Base-by-base conservation (phyloP, 2,113 vertebrate genomes). In the Camelus dromedarius region DNA sequence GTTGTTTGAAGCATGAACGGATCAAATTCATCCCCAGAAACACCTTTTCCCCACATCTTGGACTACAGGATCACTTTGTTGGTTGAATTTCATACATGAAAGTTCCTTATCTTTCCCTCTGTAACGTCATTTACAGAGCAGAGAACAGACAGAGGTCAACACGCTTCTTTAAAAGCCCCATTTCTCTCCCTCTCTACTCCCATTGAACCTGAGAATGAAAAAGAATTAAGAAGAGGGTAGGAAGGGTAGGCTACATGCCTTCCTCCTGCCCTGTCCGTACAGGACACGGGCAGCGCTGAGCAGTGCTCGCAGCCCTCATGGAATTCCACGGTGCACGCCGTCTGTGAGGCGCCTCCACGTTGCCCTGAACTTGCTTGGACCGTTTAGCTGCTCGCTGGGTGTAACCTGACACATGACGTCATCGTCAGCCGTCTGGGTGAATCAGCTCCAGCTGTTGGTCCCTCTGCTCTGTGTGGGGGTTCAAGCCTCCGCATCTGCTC, bases 401-500 rank as follows among this genome's bases (percentile, higher is more conserved):
- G 66, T 95, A 89, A 96, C 83, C 80, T 96, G 95, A 95, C 93
- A 94, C 88, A 35, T 92, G 96, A 97, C 13, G 19, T 96, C 52
- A 97, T 16, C 26, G 75, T 30, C 58, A 87, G 96, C 95, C 46
- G 2, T 96, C 88, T 95, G 93, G 64, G 87, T 60, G 70, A 81
- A 93, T 92, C 52, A 64, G 15, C 28, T 87, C 96, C 96, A 97
- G 97, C 97, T 97, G 97, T 73, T 95, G 88, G 85, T 56, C 91
- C 91, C 80, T 96, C 96, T 97, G 97, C 93, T 95, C 73, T 48
- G 87, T 70, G 94, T 81, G 69, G 89, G 77, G 64, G 85, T 90
- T 93, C 91, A 70, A 76, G 93, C 91, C 50, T 96, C 64, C 75
- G 96, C 96, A 97, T 97, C 97, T 97, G 96, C 95, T 97, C 79